A percentile compares a stretch with the other conserved stretches of the same genome.
phyloP scores from a whole-genome alignment of 2,113 vertebrate species.

The Cryptomyrus ogoouensis region DNA sequence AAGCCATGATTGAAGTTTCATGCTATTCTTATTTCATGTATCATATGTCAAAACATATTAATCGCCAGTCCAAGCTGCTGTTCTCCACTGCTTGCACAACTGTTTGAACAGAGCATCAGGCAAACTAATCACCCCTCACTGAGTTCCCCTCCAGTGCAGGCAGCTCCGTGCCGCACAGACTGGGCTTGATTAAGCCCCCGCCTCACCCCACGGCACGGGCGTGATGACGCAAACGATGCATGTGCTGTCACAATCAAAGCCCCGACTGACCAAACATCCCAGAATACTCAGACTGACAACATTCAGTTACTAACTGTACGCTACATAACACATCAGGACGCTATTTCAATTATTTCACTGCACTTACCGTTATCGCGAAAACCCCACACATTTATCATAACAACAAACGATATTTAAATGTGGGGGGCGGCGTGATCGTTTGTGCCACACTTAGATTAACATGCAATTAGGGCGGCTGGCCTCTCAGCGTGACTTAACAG shows the following conservation, averaged over 20 bases:
- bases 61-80: background rate
- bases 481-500: background rate
- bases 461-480: constrained; percentile 16
- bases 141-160: background rate
- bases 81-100: background rate
- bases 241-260: background rate
- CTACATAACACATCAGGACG: background rate
- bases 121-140: background rate
- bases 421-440: background rate
- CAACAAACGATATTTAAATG: background rate
- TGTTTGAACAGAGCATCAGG: background rate
- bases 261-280: background rate
- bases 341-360: background rate
- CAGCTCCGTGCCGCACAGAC: background rate
- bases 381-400: background rate
- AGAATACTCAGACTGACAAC: background rate
- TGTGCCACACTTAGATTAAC: background rate
- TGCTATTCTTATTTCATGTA: background rate
- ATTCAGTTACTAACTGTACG: background rate
- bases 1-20: background rate
- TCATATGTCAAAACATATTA: background rate
- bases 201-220: background rate
- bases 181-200: background rate
- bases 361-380: background rate
- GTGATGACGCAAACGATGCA: background rate